Evolutionary conservation across 2,113 vertebrate genomes (phyloP).

Genomic region (Paramisgurnus dabryanus): DNA sequence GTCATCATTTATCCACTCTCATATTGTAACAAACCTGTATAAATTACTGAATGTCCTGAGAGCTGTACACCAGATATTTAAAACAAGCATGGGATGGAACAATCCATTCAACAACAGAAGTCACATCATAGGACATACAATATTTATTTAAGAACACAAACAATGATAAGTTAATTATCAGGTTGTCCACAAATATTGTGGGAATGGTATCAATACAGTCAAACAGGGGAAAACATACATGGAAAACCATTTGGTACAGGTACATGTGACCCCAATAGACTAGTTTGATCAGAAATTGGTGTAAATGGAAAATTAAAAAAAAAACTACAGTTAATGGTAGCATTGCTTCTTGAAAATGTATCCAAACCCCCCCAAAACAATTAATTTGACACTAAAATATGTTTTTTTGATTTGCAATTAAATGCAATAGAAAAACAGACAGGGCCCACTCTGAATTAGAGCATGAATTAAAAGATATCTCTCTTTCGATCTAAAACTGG

Average conservation of each 20-base stretch:
- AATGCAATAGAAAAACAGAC: conserved; percentile 58
- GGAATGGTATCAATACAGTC: conserved; percentile 84
- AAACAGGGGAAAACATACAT: conserved; percentile 76
- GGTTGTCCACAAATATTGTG: conserved; percentile 90
- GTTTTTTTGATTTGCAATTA: conserved; percentile 52
- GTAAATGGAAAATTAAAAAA: conserved; percentile 65
- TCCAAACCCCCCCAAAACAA: conserved; percentile 44
- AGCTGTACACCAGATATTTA: not conserved
- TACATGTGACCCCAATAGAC: conserved; percentile 72
- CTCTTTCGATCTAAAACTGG: conserved; percentile 49
- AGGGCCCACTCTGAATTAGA: conserved; percentile 58
- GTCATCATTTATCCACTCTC: too few relatives aligned
- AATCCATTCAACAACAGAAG: not conserved
- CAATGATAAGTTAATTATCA: conserved; percentile 88
- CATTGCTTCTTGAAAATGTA: conserved; percentile 46
- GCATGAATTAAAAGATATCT: conserved; percentile 66
- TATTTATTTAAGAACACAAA: conserved; percentile 89
- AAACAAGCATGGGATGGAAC: not conserved
- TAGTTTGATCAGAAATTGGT: conserved; percentile 71
- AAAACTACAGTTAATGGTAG: conserved; percentile 54
- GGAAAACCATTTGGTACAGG: conserved; percentile 72
- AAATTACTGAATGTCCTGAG: too few relatives aligned
- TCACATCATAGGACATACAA: conserved; percentile 73
- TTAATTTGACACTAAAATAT: conserved; percentile 63
- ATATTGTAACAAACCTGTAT: too few relatives aligned